Conservation (phyloP, 2,797 vertebrate species). For the Rhodeus uyekii region DNA sequence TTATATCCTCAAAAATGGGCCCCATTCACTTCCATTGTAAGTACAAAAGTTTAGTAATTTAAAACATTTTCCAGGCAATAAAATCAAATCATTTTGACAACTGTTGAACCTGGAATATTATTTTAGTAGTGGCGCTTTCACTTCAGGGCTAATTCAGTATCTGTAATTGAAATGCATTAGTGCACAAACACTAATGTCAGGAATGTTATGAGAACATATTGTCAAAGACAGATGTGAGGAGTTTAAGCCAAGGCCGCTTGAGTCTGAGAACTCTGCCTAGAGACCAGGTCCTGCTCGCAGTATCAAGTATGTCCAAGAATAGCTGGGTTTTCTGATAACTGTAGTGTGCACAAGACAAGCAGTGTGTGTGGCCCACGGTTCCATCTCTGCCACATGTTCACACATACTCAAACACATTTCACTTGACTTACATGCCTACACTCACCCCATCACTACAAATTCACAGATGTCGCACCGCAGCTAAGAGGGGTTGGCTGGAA, state of each 20-base stretch:
- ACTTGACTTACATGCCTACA: slow-evolving; percentile 42
- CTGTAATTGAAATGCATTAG: neutral
- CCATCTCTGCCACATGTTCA: slow-evolving; percentile 31
- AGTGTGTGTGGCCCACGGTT: slow-evolving; percentile 72
- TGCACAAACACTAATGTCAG: neutral
- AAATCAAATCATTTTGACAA: too few relatives aligned
- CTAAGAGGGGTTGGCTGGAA: neutral
- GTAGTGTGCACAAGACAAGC: slow-evolving; percentile 68
- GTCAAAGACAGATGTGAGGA: slow-evolving; percentile 13
- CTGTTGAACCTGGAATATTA: too few relatives aligned
- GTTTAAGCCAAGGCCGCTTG: slow-evolving; percentile 16
- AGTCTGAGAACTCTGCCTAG: slow-evolving; percentile 57
- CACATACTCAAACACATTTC: slow-evolving; percentile 45
- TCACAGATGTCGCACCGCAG: slow-evolving; percentile 27
- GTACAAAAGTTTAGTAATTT: neutral
- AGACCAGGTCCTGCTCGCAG: slow-evolving; percentile 64
- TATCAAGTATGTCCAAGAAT: slow-evolving; percentile 70
- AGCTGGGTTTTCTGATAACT: slow-evolving; percentile 65
- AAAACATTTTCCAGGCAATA: too few relatives aligned
- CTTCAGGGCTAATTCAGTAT: neutral
- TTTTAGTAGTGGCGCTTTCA: too few relatives aligned
- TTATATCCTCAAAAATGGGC: too few relatives aligned
- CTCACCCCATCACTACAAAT: slow-evolving; percentile 47
- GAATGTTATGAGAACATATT: neutral
- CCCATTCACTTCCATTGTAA: neutral